A percentile compares a stretch with the other conserved stretches of the same genome.
Conservation (phyloP, 2,113 vertebrate genomes). For the Xyliphius kryptos region DNA sequence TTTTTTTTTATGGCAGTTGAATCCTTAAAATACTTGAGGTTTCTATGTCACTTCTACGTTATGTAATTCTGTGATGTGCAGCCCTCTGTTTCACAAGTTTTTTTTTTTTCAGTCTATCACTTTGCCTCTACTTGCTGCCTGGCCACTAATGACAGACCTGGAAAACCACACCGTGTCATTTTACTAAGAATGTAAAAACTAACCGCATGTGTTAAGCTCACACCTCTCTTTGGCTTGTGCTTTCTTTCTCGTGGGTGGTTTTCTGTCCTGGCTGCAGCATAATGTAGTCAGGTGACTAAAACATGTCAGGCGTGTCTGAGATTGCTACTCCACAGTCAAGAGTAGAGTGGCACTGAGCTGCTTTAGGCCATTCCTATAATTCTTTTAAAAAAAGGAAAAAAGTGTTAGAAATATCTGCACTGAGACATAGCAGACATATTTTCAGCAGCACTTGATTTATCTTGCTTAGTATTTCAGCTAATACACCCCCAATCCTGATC, state of each 20-base stretch:
- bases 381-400: constrained; percentile 1
- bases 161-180: constrained; percentile 42
- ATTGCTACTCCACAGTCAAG: not conserved
- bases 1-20: constrained; percentile 9
- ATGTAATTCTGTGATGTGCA: constrained; percentile 29
- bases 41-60: not conserved
- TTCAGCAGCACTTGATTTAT: constrained; percentile 37
- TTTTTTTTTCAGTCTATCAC: constrained; percentile 34
- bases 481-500: constrained; percentile 22
- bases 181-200: constrained; percentile 48
- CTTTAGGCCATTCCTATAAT: too few relatives aligned
- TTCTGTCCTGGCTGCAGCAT: not conserved
- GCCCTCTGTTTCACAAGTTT: constrained; percentile 35
- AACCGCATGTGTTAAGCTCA: constrained; percentile 30
- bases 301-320: constrained; percentile 28
- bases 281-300: constrained; percentile 19
- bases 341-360: too few relatives aligned
- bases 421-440: constrained; percentile 36
- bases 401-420: constrained; percentile 8
- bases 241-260: constrained; percentile 4
- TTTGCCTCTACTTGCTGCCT: constrained; percentile 47
- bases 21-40: not conserved
- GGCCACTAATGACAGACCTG: constrained; percentile 48
- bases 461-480: constrained; percentile 38
- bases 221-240: constrained; percentile 5